Base-by-base conservation (phyloP, 92 coral and sea anemone species). In the Heliopora coerulea region DNA sequence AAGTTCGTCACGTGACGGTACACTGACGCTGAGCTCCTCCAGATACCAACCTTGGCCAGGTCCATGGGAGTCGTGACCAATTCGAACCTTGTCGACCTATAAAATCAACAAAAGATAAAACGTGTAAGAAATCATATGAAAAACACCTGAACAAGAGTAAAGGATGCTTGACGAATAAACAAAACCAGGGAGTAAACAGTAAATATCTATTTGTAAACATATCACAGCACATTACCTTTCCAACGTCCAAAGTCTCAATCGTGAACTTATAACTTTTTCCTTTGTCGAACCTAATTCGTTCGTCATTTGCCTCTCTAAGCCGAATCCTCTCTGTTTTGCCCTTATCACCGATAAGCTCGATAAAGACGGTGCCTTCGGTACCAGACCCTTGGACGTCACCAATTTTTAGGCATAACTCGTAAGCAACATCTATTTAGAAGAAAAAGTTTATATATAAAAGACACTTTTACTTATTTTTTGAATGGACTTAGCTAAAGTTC, bases 221-320 rank as follows among this genome's bases (percentile, higher is more conserved):
- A n/a, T n/a, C n/a, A n/a, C n/a, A n/a, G n/a, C n/a, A n/a, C n/a
- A n/a, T 79, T 54, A 95, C 99, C 80, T 84, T 85, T 41, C 99
- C 99, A 34, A 95, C 89, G 63, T 95, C 95, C 19, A 85, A 79
- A 0, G 99, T 95, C 59, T 95, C 99, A 18, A 95, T 91, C 3
- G 99, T 95, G 58, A 95, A 95, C 81, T 95, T 95, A 79, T 95
- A 95, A 0, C 96, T 95, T 32, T 96, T 80, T 60, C 99, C 99
- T 46, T 90, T 90, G 83, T 95, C 99, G 56, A 95, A 95, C 77
- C 87, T 80, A 59, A 95, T 95, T 75, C 89, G 88, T 62, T 86
- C 72, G 78, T 95, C 91, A 8, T 92, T 91, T 54, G 85, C 88
- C 57, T 95, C 95, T 15, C 99, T 81, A 17, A 95, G 82, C 70